Conservation (phyloP, 2,113 vertebrate species). For the Mesoclemmys tuberculata region DNA sequence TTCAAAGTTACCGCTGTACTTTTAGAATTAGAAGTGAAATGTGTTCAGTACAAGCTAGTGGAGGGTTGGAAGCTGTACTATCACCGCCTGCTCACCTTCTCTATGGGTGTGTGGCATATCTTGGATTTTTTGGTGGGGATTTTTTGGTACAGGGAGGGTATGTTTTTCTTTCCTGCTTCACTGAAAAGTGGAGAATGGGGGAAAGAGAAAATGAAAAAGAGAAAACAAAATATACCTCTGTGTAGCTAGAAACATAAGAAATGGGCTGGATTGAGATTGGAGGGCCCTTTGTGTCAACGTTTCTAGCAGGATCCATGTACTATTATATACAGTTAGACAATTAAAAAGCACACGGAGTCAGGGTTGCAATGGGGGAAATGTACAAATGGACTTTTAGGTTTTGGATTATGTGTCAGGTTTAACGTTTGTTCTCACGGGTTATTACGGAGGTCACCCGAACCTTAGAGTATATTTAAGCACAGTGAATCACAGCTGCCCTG, state of each 20-base stretch:
- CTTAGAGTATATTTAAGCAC: background rate
- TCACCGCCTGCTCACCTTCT: background rate
- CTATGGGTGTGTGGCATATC: background rate
- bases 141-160: background rate
- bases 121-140: background rate
- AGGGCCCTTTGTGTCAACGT: background rate
- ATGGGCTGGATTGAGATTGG: background rate
- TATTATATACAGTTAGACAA: background rate
- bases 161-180: background rate
- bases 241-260: rapidly evolving
- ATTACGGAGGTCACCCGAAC: background rate
- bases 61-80: background rate
- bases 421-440: background rate
- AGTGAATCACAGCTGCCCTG: background rate
- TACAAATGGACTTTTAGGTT: background rate
- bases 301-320: background rate
- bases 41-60: background rate
- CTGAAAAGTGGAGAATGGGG: background rate
- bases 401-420: background rate
- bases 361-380: background rate
- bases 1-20: background rate
- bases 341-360: rapidly evolving
- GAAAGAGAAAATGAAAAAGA: background rate
- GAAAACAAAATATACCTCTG: background rate
- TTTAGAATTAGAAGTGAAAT: background rate